Percentiles rank a stretch among this genome's conserved stretches.
These are phyloP conservation scores for Eumacrocentrus americanus DNA, from an alignment of 2,888 invertebrate genomes.

Conservation along the genomic window DNA sequence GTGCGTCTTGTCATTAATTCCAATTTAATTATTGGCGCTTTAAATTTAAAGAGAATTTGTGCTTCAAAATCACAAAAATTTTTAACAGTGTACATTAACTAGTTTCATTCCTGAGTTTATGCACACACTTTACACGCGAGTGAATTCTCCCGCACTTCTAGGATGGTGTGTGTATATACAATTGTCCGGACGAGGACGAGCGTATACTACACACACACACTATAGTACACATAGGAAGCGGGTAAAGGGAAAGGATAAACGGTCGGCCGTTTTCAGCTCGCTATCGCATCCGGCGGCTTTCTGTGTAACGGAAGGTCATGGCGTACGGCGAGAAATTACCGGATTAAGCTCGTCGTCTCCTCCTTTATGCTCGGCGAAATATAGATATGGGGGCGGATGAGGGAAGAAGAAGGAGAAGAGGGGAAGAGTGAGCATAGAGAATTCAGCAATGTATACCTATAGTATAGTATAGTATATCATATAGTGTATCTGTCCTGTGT, in stretches of 20 bases:
- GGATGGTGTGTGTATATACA: not conserved
- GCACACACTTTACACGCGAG: slow-evolving; percentile 1
- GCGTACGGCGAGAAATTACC: slow-evolving; percentile 28
- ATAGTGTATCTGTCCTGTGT: no score
- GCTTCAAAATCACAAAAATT: no score
- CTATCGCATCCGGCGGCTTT: slow-evolving; percentile 29
- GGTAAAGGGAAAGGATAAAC: slow-evolving; percentile 25
- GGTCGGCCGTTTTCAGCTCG: slow-evolving; percentile 24
- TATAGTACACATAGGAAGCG: not conserved
- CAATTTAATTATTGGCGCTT: no score
- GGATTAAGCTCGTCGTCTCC: slow-evolving; percentile 28
- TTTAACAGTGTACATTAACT: no score
- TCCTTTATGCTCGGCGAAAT: slow-evolving; percentile 12
- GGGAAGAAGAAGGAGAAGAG: not conserved
- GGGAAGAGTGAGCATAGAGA: not conserved
- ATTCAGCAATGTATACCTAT: not conserved
- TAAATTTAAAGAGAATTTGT: no score
- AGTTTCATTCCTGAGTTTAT: slow-evolving; percentile 16
- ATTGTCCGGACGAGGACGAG: not conserved
- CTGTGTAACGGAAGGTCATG: slow-evolving; percentile 28
- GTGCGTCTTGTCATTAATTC: no score
- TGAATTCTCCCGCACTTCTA: not conserved
- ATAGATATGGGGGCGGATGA: not conserved
- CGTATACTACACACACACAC: no score
- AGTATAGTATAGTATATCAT: no score